These are phyloP conservation scores for Astropecten irregularis DNA, from an alignment of 53 echinoderm and acorn worm species.

Conservation along the genomic window DNA sequence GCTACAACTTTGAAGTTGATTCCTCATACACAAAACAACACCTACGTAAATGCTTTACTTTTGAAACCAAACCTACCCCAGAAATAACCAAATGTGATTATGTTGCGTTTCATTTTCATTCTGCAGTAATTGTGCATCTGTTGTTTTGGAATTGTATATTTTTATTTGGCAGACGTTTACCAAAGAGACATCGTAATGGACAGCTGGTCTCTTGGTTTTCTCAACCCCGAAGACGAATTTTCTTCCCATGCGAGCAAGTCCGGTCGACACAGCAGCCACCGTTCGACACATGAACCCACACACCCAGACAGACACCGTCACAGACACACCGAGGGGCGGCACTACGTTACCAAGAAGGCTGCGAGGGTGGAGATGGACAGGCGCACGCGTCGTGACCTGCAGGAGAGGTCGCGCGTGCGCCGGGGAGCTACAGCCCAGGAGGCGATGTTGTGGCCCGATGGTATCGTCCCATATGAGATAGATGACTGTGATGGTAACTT, in stretches of 20 bases:
- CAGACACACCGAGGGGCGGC: neutral
- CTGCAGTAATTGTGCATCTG: too few relatives aligned
- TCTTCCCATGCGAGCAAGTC: neutral
- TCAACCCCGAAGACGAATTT: neutral
- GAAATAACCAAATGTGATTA: too few relatives aligned
- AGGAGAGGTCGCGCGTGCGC: slow-evolving; percentile 23
- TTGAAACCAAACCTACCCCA: too few relatives aligned
- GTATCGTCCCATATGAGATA: slow-evolving; percentile 66
- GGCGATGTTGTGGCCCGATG: slow-evolving; percentile 61
- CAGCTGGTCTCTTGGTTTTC: neutral
- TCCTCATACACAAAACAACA: too few relatives aligned
- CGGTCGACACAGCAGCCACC: neutral
- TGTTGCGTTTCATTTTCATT: too few relatives aligned
- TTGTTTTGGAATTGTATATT: neutral
- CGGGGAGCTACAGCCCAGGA: slow-evolving; percentile 60
- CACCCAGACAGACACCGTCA: neutral
- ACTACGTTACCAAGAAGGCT: slow-evolving; percentile 61
- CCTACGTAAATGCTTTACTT: too few relatives aligned
- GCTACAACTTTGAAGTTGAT: too few relatives aligned
- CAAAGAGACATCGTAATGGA: slow-evolving; percentile 51
- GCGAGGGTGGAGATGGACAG: slow-evolving; percentile 53
- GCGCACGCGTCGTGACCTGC: slow-evolving; percentile 4
- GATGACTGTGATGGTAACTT: slow-evolving; percentile 63
- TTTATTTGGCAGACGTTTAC: slow-evolving; percentile 36
- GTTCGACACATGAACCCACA: neutral